A percentile compares a stretch with the other conserved stretches of the same genome.
Conservation (phyloP, 2,113 vertebrate species). For the Copsychus sechellarum region DNA sequence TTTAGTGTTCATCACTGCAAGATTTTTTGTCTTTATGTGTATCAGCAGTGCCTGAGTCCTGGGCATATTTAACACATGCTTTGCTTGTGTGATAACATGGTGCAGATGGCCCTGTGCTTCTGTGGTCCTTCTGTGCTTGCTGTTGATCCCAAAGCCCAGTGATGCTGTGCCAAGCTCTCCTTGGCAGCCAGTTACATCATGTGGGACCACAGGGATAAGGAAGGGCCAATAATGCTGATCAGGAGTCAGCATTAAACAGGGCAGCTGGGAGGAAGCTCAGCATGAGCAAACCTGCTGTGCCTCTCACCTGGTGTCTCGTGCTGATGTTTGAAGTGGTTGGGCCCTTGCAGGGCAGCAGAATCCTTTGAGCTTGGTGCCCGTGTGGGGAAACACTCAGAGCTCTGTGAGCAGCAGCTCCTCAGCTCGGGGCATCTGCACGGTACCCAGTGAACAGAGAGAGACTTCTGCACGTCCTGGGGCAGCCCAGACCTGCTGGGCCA, state of each 20-base stretch:
- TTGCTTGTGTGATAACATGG: neutral
- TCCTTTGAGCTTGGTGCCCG: neutral
- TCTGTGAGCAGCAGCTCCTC: neutral
- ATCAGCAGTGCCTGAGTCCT: neutral
- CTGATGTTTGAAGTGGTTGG: constrained; percentile 34
- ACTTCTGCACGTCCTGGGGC: neutral
- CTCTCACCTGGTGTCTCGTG: neutral
- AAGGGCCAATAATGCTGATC: neutral
- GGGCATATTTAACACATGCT: neutral
- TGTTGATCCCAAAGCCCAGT: constrained; percentile 5
- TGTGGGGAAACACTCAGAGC: neutral
- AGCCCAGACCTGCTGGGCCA: neutral
- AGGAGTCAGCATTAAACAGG: neutral
- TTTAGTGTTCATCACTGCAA: neutral
- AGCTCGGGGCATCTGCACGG: neutral
- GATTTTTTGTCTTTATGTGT: neutral
- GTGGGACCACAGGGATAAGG: neutral
- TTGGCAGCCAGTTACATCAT: neutral
- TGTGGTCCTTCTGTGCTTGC: neutral
- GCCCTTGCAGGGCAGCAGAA: neutral
- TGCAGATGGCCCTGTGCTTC: neutral
- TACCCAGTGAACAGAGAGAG: neutral
- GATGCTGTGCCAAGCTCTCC: neutral
- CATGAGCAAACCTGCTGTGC: neutral
- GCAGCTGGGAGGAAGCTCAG: neutral